Base-by-base conservation (phyloP, 2,797 vertebrate genomes). In the Centropyge bicolor region DNA sequence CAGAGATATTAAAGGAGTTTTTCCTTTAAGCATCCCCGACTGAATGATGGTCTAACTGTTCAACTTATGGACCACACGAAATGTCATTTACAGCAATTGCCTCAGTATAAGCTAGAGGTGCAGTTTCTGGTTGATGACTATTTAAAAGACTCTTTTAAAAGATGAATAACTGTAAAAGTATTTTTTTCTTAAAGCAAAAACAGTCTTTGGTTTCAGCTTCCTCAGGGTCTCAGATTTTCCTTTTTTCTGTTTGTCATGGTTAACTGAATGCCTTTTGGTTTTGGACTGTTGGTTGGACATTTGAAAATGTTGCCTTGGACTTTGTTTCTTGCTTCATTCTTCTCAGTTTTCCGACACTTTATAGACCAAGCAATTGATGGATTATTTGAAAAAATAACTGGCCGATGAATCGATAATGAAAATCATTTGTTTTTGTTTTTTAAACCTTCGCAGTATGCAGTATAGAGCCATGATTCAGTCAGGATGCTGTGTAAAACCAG, bases 1-100 rank as follows among this genome's bases (percentile, higher is more conserved):
- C 62, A 45, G 70, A 82, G 64, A 76, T 83, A 55, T 80, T 76
- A 60, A 76, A 71, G 70, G 61, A 75, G 69, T 85, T 35, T 70
- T 46, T 14, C 43, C 43, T 45, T 45, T 16, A 45, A 46, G 45
- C 45, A 46, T 19, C 5, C 45, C 45, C 17, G 6, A 19, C 17
- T 46, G 17, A 46, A 46, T 46, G 45, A 5, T 19, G 17, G 45
- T 46, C 17, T 31, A 19, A 46, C 16, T 45, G 45, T 46, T 7
- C 4, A 19, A 46, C 16, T 45, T 5, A 14, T 45, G 43, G 43
- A 45, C 13, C 13, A 14, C 43, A 45, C 11, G 13, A 45, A 45
- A 45, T 5, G 43, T 45, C 43, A 45, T 45, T 45, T 45, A 16
- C 43, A 45, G 3, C 81, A 82, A 65, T 67, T 41, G 67, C 27